Evolutionary conservation across 1,140 invertebrate genomes (phyloP).

Genomic region (Melanaphis sacchari): DNA sequence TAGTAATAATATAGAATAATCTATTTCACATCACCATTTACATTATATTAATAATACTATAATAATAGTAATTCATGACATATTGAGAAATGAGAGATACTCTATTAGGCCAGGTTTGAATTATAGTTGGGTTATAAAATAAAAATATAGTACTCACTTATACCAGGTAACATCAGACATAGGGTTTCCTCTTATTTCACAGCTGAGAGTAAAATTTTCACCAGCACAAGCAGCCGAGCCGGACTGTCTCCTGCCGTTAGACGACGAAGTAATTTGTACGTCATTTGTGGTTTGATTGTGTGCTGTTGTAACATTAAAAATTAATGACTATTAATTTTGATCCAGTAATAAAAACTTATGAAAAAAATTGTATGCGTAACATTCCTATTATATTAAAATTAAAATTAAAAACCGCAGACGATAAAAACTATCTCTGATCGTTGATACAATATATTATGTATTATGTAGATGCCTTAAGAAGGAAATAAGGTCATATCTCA

Average conservation of each 20-base stretch:
- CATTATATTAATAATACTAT: too few species aligned
- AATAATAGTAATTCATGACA: too few species aligned
- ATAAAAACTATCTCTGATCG: neutral
- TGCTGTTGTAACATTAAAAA: neutral
- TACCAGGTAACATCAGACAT: slow-evolving; percentile 71
- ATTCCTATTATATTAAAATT: neutral
- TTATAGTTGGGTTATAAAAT: neutral
- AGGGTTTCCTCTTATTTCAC: slow-evolving; percentile 68
- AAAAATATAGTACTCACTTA: slow-evolving; percentile 64
- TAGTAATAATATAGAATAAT: too few species aligned
- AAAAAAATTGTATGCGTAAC: neutral
- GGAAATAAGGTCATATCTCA: slow-evolving; percentile 30
- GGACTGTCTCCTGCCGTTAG: slow-evolving; percentile 64
- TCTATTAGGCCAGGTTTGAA: neutral
- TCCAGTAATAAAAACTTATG: neutral
- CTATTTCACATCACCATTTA: too few species aligned
- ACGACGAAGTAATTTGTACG: slow-evolving; percentile 58
- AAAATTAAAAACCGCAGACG: neutral
- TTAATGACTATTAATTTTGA: neutral
- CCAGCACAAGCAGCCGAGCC: slow-evolving; percentile 66
- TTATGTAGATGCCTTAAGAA: neutral
- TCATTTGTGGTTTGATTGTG: slow-evolving; percentile 6
- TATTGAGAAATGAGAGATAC: too few species aligned
- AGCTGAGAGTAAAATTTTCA: slow-evolving; percentile 67
- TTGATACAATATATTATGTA: neutral